Evolutionary conservation across 2,797 vertebrate species (phyloP).

Genomic region (Enteromius viviparus): DNA sequence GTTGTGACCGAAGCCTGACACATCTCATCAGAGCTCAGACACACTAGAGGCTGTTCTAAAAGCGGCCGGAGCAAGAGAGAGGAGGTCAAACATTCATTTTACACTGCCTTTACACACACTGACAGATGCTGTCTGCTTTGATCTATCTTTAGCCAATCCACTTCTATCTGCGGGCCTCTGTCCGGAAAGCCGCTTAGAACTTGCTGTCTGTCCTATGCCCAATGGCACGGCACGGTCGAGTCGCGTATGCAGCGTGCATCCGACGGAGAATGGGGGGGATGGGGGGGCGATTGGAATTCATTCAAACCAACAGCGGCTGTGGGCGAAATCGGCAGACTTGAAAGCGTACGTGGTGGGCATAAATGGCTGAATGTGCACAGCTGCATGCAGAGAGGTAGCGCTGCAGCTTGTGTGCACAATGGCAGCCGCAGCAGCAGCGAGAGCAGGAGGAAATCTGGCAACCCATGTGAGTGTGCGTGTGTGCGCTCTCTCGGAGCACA

Average conservation of each 20-base stretch:
- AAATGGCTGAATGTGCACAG: slow-evolving; percentile 43
- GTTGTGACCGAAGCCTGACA: slow-evolving; percentile 41
- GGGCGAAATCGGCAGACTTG: slow-evolving; percentile 14
- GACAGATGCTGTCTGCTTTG: slow-evolving; percentile 67
- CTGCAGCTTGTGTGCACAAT: slow-evolving; percentile 43
- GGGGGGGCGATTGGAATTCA: slow-evolving; percentile 28
- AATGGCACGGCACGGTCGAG: slow-evolving; percentile 26
- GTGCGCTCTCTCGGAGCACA: slow-evolving; percentile 55
- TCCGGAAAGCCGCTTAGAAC: slow-evolving; percentile 62
- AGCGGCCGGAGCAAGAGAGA: slow-evolving; percentile 48
- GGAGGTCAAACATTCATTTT: slow-evolving; percentile 65
- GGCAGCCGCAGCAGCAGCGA: slow-evolving; percentile 24
- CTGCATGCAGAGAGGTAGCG: slow-evolving; percentile 8
- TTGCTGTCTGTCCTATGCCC: slow-evolving; percentile 51
- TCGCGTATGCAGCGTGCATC: slow-evolving; percentile 17
- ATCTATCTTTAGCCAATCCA: slow-evolving; percentile 64
- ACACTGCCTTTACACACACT: slow-evolving; percentile 62
- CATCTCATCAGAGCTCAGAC: slow-evolving; percentile 42
- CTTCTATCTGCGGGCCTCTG: slow-evolving; percentile 57
- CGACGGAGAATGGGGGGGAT: slow-evolving; percentile 2
- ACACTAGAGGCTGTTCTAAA: slow-evolving; percentile 50
- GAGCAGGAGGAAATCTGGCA: slow-evolving; percentile 51
- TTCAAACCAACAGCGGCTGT: slow-evolving; percentile 42
- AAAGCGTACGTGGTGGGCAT: slow-evolving; percentile 13
- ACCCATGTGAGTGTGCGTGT: slow-evolving; percentile 12